Evolutionary conservation across 2,888 invertebrate species (phyloP), one percentile per base, ranked within the genome.

Genomic region (Brenthis daphne): DNA sequence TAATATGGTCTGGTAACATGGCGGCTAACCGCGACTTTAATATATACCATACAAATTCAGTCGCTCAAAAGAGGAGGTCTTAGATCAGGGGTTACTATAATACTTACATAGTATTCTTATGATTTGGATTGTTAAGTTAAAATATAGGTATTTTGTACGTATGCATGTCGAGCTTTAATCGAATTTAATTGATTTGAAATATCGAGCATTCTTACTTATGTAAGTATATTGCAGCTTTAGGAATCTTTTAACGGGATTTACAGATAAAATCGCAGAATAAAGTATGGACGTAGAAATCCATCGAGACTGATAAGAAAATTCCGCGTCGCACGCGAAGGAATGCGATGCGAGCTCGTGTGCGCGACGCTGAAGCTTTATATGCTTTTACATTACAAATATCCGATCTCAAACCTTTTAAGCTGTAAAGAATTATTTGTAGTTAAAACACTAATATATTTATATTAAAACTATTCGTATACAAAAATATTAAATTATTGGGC

Each of bases 251-350:
- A 58, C 68, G 60, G 64, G 61, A 56, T 66, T 72, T 67, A 51
- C 61, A 68, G 64, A 70, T 73, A 70, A 60, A 60, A 60, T 60
- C 60, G 60, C 48, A 29, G 50, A 60, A 50, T 72, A 74, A 74
- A 69, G 68, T 72, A 70, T 72, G 70, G 67, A 68, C 65, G 68
- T 71, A 66, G 70, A 74, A 73, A 73, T 72, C 73, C 71, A 71
- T 73, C 66, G 69, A 68, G 63, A 72, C 72, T 71, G 75, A 75
- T 74, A 75, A 74, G 75, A 71, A 68, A 74, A 74, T 74, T 74
- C 72, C 72, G 47, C 65, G 65, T 61, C 67, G 37, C 70, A 70
- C 70, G 67, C 63, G 64, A 71, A 66, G 74, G 68, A 71, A 73
- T 73, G 68, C 65, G 65, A 61, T 57, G 58, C 61, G 67, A 67